Percentiles rank a stretch among this genome's conserved stretches.
Evolutionary conservation across 2,113 vertebrate species (phyloP).

Genomic region (Phylloscopus whistleri): DNA sequence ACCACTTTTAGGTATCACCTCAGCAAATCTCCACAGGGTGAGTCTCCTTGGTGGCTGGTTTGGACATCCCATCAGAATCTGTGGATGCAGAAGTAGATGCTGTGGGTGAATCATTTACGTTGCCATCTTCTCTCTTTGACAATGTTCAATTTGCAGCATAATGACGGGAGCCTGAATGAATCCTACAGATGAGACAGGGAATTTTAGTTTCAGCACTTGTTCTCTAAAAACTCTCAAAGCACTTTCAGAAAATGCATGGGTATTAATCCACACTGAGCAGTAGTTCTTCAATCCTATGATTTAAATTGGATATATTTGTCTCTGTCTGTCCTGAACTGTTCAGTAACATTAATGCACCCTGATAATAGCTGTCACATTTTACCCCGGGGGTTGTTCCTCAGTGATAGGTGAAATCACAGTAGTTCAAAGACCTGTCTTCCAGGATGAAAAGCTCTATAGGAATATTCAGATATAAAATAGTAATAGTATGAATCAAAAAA

Average conservation of each 20-base stretch:
- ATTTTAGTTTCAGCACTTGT: not conserved
- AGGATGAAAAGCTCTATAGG: conserved; percentile 50
- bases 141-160: not conserved
- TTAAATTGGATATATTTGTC: conserved; percentile 60
- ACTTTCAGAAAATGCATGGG: conserved; percentile 11
- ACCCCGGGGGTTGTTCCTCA: conserved; percentile 45
- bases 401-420: conserved; percentile 54
- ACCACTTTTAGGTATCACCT: not conserved
- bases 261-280: conserved; percentile 52
- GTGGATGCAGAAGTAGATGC: not conserved
- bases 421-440: conserved; percentile 58
- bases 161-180: not conserved
- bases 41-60: not conserved
- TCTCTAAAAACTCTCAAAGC: conserved; percentile 42
- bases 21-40: not conserved
- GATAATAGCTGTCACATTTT: conserved; percentile 59
- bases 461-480: conserved; percentile 66
- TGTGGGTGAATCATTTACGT: not conserved
- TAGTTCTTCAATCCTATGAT: conserved; percentile 34
- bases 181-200: not conserved
- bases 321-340: conserved; percentile 54
- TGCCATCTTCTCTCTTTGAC: not conserved
- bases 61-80: not conserved
- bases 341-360: conserved; percentile 55
- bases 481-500: conserved; percentile 62